A percentile compares a stretch with the other conserved stretches of the same genome.
Conservation (phyloP, 2,113 vertebrate species). For the Bostrychus sinensis region DNA sequence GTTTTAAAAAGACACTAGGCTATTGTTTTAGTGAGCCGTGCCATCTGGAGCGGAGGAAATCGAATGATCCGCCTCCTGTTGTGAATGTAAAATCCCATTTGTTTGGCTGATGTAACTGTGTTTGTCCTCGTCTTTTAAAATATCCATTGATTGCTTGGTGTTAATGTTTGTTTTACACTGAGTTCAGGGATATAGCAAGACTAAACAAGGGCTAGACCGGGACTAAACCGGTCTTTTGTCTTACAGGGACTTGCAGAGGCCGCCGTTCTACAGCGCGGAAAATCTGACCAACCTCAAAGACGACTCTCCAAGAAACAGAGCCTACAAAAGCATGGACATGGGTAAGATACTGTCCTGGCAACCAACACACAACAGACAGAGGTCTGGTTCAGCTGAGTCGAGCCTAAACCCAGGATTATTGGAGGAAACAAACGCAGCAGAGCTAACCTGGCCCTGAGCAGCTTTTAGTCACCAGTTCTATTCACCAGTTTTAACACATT, state of each 20-base stretch:
- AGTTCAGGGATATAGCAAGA: background rate
- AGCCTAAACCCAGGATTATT: too few relatives aligned
- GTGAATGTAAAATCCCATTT: conserved; percentile 20
- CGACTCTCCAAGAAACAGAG: conserved; percentile 79
- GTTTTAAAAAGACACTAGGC: conserved; percentile 24
- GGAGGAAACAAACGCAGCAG: too few relatives aligned
- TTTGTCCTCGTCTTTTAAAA: background rate
- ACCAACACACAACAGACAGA: too few relatives aligned
- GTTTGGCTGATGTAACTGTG: conserved; percentile 21
- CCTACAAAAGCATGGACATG: conserved; percentile 94
- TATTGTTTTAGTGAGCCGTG: conserved; percentile 26
- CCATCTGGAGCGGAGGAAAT: conserved; percentile 47
- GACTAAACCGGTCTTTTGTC: background rate
- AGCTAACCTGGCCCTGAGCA: too few relatives aligned
- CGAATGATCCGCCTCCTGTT: conserved; percentile 21
- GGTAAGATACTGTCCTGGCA: conserved; percentile 77
- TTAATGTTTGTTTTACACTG: background rate
- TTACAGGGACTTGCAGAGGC: conserved; percentile 30
- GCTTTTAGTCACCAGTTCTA: too few relatives aligned
- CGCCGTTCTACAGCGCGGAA: conserved; percentile 58
- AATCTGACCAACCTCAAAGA: conserved; percentile 45
- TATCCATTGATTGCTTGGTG: background rate
- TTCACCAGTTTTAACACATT: too few relatives aligned
- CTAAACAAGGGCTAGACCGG: background rate
- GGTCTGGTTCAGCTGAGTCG: too few relatives aligned